Evolutionary conservation across 1,140 invertebrate genomes (phyloP), one percentile per base, ranked within the genome.

Genomic region (Orussus abietinus): DNA sequence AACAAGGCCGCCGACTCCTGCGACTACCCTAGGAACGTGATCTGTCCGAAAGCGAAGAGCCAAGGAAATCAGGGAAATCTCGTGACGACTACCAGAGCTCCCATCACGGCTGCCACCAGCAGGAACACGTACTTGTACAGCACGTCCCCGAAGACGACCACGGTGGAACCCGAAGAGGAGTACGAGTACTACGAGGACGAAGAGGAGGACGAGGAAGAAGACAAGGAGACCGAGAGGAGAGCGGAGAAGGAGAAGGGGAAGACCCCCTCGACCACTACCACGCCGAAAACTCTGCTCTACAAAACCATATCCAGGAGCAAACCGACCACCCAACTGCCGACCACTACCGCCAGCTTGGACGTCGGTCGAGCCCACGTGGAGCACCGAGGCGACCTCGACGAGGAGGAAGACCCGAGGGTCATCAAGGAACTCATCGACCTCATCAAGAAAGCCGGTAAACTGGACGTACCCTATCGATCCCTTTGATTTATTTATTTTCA

Each of bases 1-100:
- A 95, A 93, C 69, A 92, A 92, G 53, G 81, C 81, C 4, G 88
- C 90, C 0, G 90, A 94, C 62, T 92, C 90, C 3, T 96, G 92
- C 60, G 91, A 96, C 61, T 94, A 93, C 62, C 81, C 88, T 0
- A 77, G 89, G 36, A 93, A 94, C 61, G 91, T 94, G 0, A 74
- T 85, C 11, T 95, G 92, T 63, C 64, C 69, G 41, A 78, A 68
- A 61, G 47, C 37, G 56, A 78, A 59, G 15, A 66, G 57, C 70
- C 4, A 40, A 69, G 0, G 55, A 57, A 12, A n/a, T n/a, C n/a
- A n/a, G n/a, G n/a, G n/a, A n/a, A n/a, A n/a, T n/a, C n/a, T 48
- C 63, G 13, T 32, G 5, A 72, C 72, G 14, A 75, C 76, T 6
- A 69, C 73, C 14, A 64, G 58, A 18, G 62, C 75, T 4, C 75